Evolutionary conservation across 2,113 vertebrate species (phyloP).

Genomic region (Chaenocephalus aceratus): DNA sequence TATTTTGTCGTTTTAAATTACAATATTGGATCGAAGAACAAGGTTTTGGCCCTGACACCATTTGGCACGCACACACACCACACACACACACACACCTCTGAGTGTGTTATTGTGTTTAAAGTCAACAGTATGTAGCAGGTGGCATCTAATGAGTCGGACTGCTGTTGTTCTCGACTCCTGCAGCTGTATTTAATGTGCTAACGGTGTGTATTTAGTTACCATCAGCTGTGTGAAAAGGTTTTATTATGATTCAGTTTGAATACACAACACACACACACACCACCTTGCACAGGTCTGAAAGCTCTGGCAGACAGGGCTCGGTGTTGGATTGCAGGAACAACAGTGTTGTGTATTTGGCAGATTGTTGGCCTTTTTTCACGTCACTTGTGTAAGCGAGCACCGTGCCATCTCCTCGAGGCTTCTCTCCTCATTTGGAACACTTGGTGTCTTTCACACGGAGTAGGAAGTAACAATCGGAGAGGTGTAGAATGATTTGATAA

Average conservation of each 20-base stretch:
- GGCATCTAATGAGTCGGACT: conserved; percentile 25
- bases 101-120: conserved; percentile 21
- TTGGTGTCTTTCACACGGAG: background rate
- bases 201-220: conserved; percentile 20
- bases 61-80: background rate
- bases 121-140: conserved; percentile 36
- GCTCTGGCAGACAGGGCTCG: conserved; percentile 35
- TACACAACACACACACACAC: background rate
- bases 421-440: background rate
- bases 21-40: background rate
- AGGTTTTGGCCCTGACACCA: background rate
- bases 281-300: conserved; percentile 11
- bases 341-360: conserved; percentile 44
- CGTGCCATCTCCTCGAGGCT: background rate
- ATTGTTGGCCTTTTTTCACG: conserved; percentile 16
- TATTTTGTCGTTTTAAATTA: background rate
- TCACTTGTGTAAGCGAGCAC: conserved; percentile 66
- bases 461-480: background rate
- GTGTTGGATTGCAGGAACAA: conserved; percentile 36
- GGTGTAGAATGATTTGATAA: background rate
- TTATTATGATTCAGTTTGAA: conserved; percentile 36
- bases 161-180: background rate
- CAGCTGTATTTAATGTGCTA: conserved; percentile 39
- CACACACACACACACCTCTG: background rate
- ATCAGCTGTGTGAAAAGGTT: conserved; percentile 30